A percentile compares a stretch with the other conserved stretches of the same genome.
Conservation (phyloP, 2,888 invertebrate species). For the Fabriciana adippe region DNA sequence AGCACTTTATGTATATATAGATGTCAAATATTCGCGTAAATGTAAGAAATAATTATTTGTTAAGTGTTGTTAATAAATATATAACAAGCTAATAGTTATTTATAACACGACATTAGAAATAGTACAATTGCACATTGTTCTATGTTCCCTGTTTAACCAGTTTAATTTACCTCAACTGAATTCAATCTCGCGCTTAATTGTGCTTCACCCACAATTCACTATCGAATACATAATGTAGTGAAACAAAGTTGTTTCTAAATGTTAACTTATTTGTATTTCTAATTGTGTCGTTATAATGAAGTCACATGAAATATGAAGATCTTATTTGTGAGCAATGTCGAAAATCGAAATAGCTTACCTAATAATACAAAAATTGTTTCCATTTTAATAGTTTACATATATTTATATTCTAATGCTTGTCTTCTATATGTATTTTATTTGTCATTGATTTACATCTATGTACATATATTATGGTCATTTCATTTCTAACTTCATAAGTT, state of each 20-base stretch:
- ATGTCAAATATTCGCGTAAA: too few species aligned
- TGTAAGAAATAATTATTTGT: not conserved
- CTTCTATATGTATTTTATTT: too few species aligned
- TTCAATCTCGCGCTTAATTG: conserved; percentile 38
- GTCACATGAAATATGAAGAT: not conserved
- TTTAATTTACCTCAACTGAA: conserved; percentile 35
- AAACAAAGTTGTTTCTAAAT: conserved; percentile 19
- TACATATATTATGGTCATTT: too few species aligned
- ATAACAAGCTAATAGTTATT: not conserved
- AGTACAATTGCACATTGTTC: not conserved
- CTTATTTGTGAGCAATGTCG: too few species aligned
- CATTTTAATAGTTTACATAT: too few species aligned
- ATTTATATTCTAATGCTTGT: too few species aligned
- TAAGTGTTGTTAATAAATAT: not conserved
- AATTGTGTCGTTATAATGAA: not conserved
- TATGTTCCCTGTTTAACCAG: conserved; percentile 26
- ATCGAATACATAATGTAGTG: conserved; percentile 27
- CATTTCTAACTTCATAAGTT: too few species aligned
- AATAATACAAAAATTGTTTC: too few species aligned
- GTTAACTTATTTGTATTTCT: conserved; percentile 10
- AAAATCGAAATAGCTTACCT: too few species aligned
- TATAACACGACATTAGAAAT: conserved; percentile 1
- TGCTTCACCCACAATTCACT: conserved; percentile 35
- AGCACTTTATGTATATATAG: too few species aligned
- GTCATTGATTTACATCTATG: too few species aligned